phyloP scores from a whole-genome alignment of 2,797 vertebrate genomes.

The Discoglossus pictus region DNA sequence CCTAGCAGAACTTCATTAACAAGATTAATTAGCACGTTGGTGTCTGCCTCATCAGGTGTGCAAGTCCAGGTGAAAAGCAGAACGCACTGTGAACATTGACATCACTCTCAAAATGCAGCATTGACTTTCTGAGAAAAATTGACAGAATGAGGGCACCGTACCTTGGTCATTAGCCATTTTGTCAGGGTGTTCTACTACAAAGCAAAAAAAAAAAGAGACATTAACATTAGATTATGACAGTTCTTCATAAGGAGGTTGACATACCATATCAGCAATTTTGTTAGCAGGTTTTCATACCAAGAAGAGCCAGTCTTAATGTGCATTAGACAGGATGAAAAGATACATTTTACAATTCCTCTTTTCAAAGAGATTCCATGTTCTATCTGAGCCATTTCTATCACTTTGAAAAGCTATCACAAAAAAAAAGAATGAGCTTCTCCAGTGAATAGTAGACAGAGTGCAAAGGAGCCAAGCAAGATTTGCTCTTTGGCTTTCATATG shows the following conservation, averaged over 20 bases:
- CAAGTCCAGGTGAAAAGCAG: slow-evolving; percentile 59
- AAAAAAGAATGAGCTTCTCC: too few species aligned
- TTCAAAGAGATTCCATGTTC: slow-evolving; percentile 13
- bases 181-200: slow-evolving; percentile 86
- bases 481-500: too few species aligned
- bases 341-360: slow-evolving; percentile 14
- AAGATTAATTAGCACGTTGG: slow-evolving; percentile 64
- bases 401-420: slow-evolving; percentile 22
- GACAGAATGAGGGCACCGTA: slow-evolving; percentile 58
- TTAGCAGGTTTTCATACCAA: slow-evolving; percentile 45
- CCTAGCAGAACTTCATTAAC: slow-evolving; percentile 71
- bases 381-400: background rate
- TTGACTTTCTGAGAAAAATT: slow-evolving; percentile 30
- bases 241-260: slow-evolving; percentile 35
- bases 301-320: background rate
- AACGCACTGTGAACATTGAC: slow-evolving; percentile 39
- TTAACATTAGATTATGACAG: slow-evolving; percentile 56
- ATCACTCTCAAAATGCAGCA: slow-evolving; percentile 21
- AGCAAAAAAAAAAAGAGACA: slow-evolving; percentile 53
- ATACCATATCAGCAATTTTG: slow-evolving; percentile 25
- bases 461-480: too few species aligned
- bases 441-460: too few species aligned
- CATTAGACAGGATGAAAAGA: slow-evolving; percentile 8
- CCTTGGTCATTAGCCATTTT: slow-evolving; percentile 94
- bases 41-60: slow-evolving; percentile 60